Evolutionary conservation across 2,888 invertebrate genomes (phyloP).

Genomic region (Trachelus iudaicus): DNA sequence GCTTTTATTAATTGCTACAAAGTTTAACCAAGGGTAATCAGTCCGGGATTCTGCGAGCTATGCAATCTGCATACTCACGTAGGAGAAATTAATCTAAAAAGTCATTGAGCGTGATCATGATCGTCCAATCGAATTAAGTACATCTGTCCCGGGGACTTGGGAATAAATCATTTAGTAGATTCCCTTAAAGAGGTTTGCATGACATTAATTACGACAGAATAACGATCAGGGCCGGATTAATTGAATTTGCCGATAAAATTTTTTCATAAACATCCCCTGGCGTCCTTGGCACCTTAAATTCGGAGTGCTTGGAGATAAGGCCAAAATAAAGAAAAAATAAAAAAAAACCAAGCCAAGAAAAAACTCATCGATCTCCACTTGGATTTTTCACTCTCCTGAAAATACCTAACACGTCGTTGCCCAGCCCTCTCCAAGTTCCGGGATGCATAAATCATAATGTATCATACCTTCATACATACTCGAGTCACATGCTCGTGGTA

Average conservation of each 20-base stretch:
- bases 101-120: conserved; percentile 14
- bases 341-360: not conserved
- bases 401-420: not conserved
- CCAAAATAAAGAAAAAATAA: not conserved
- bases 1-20: not conserved
- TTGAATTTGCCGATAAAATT: not conserved
- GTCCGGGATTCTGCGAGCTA: not conserved
- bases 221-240: conserved; percentile 23
- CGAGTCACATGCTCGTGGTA: conserved; percentile 31
- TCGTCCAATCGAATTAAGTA: conserved; percentile 19
- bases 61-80: not conserved
- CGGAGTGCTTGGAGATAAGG: not conserved
- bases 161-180: conserved; percentile 20
- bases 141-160: conserved; percentile 15
- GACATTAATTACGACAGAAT: conserved; percentile 27
- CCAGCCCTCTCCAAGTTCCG: not conserved
- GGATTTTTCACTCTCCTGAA: not conserved
- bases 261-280: not conserved
- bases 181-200: conserved; percentile 21
- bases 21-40: not conserved
- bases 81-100: conserved; percentile 18
- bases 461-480: conserved; percentile 24
- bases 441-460: not conserved
- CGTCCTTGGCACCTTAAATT: not conserved
- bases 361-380: not conserved